Base-by-base conservation (phyloP, 2,797 vertebrate species). In the Falco rusticolus region DNA sequence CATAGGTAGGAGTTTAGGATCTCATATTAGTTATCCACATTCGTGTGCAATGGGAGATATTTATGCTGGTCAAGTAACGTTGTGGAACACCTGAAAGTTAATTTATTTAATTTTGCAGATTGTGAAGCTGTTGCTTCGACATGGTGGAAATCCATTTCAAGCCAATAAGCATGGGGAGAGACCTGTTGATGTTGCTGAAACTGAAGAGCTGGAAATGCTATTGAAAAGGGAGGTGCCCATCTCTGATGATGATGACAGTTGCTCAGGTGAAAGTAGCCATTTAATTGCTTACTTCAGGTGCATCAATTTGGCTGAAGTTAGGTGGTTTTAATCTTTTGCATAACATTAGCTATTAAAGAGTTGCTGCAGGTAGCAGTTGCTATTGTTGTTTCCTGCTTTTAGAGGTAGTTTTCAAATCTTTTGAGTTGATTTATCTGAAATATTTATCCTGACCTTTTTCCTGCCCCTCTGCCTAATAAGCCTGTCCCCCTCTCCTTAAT, bases 81-180 rank as follows among this genome's bases (percentile, higher is more conserved):
- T 74, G 31, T 71, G 68, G 45, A 87, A 89, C 81, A 39, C 15
- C 26, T 84, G n/a, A 83, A 68, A 43, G 20, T 43, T 70, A 1
- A 6, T 87, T 68, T 71, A 33, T 88, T 94, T 96, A 77, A 95
- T 89, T 41, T 74, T 97, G 34, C 97, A 99, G 99, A 99, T 99
- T 97, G 99, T 99, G 89, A 99, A 99, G 96, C 97, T 99, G 64
- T 98, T 99, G n/a, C 98, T 99, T 80, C 98, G 99, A 80, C 98
- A 99, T 29, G 99, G 99, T 69, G 99, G 99, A 66, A 99, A 99
- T 90, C 99, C 99, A 48, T 99, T 99, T 97, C 99, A 99, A 98
- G 99, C 99, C 80, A 99, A 99, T 97, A 99, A 99, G 95, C 98
- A 99, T 0, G 99, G 99, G 7, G 99, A 99, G 97, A 99, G 99